Conservation (phyloP, 2,888 invertebrate species). For the Leucophora obtusa region DNA sequence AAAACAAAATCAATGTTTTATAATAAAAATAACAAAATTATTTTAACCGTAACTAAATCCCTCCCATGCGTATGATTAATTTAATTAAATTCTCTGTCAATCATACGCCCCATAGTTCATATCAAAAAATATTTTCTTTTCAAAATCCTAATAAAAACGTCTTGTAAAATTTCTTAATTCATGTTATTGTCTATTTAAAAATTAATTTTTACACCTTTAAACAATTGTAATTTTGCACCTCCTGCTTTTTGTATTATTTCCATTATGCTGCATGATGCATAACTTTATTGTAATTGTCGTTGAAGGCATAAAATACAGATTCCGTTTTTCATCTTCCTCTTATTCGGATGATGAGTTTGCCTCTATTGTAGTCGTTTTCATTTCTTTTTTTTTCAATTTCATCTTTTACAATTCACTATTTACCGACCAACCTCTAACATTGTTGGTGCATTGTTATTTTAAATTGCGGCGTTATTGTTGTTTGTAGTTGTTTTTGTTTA, state of each 20-base stretch:
- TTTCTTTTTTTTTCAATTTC: background rate
- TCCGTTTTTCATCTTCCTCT: background rate
- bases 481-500: constrained; percentile 27
- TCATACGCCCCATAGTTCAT: too few relatives aligned
- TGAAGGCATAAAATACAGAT: constrained; percentile 7
- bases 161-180: too few relatives aligned
- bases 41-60: too few relatives aligned
- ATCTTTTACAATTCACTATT: constrained; percentile 17
- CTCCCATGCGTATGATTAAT: too few relatives aligned
- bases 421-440: constrained; percentile 5
- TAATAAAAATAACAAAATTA: too few relatives aligned
- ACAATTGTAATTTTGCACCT: constrained; percentile 27
- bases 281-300: constrained; percentile 5
- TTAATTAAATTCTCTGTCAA: too few relatives aligned
- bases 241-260: background rate
- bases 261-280: background rate
- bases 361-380: background rate
- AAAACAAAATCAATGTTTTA: too few relatives aligned
- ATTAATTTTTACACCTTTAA: constrained; percentile 25
- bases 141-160: too few relatives aligned
- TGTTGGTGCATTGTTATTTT: constrained; percentile 29
- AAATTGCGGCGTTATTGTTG: constrained; percentile 37
- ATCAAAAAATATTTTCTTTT: too few relatives aligned
- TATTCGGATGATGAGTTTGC: constrained; percentile 5
- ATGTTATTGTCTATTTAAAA: constrained; percentile 9